phyloP scores from a whole-genome alignment of 2,888 invertebrate genomes.

The Parasteatoda lunata region DNA sequence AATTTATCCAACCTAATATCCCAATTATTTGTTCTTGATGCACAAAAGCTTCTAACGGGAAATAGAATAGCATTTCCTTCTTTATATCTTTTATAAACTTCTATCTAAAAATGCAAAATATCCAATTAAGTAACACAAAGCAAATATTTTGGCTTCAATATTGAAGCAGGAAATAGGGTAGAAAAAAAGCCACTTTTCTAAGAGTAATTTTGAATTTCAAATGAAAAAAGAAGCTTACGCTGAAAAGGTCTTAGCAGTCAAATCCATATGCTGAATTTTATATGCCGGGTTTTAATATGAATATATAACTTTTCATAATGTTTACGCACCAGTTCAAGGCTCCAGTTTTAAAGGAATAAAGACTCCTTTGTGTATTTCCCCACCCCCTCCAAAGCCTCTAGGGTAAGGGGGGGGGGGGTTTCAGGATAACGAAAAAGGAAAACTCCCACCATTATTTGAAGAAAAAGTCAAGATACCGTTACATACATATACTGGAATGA shows the following conservation, averaged over 20 bases:
- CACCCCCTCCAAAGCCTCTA: neutral
- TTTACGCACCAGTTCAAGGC: neutral
- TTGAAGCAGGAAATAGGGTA: no score
- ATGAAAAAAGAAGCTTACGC: no score
- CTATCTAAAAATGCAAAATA: no score
- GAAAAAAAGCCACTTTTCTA: no score
- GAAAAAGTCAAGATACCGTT: constrained; percentile 59
- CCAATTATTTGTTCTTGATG: no score
- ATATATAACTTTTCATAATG: constrained; percentile 3
- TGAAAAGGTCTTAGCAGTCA: neutral
- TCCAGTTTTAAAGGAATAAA: constrained; percentile 39
- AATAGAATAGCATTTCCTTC: no score
- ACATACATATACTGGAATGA: constrained; percentile 51
- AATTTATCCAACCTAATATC: no score
- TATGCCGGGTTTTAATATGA: neutral
- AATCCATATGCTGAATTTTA: neutral
- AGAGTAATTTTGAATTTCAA: no score
- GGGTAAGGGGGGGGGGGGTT: constrained; percentile 17
- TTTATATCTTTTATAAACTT: no score
- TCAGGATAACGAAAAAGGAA: constrained; percentile 28
- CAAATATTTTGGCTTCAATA: no score
- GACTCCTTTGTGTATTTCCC: constrained; percentile 42
- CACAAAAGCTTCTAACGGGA: no score
- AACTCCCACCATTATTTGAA: constrained; percentile 50
- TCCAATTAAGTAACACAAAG: no score